Evolutionary conservation across 2,888 invertebrate species (phyloP).

Genomic region (Rambutsinella grinnellia): DNA sequence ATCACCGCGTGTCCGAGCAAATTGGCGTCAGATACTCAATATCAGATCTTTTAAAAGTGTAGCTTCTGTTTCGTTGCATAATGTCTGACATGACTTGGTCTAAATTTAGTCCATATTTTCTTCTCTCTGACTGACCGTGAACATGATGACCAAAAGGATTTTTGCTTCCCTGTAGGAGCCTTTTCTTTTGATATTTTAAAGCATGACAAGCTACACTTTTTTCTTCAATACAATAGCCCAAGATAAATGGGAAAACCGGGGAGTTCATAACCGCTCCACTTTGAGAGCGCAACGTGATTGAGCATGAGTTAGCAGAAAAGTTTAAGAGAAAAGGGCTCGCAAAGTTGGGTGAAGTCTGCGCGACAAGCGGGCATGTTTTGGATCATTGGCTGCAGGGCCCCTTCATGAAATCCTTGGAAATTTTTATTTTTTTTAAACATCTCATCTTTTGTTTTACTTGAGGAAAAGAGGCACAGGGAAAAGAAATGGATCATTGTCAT

Average conservation of each 20-base stretch:
- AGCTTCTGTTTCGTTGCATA: too few species aligned
- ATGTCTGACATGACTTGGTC: too few species aligned
- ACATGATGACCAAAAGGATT: too few species aligned
- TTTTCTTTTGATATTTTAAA: slow-evolving; percentile 7
- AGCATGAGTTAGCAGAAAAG: slow-evolving; percentile 52
- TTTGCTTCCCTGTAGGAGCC: neutral
- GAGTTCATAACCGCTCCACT: slow-evolving; percentile 46
- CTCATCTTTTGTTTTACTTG: too few species aligned
- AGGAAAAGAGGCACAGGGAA: neutral
- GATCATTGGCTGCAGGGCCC: too few species aligned
- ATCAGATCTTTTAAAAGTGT: too few species aligned
- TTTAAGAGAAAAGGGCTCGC: slow-evolving; percentile 14
- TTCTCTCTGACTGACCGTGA: too few species aligned
- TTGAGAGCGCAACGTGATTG: slow-evolving; percentile 48
- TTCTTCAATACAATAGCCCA: neutral
- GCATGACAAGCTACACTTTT: neutral
- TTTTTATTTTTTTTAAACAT: too few species aligned
- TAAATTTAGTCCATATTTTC: too few species aligned
- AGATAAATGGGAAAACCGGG: slow-evolving; percentile 56
- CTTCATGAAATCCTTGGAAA: too few species aligned
- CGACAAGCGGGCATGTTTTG: too few species aligned
- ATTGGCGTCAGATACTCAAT: slow-evolving; percentile 46
- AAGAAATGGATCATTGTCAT: slow-evolving; percentile 9
- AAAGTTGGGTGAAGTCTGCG: too few species aligned
- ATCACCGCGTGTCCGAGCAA: slow-evolving; percentile 43